Evolutionary conservation across 2,797 vertebrate genomes (phyloP).

Genomic region (Brachyalestes nurse): DNA sequence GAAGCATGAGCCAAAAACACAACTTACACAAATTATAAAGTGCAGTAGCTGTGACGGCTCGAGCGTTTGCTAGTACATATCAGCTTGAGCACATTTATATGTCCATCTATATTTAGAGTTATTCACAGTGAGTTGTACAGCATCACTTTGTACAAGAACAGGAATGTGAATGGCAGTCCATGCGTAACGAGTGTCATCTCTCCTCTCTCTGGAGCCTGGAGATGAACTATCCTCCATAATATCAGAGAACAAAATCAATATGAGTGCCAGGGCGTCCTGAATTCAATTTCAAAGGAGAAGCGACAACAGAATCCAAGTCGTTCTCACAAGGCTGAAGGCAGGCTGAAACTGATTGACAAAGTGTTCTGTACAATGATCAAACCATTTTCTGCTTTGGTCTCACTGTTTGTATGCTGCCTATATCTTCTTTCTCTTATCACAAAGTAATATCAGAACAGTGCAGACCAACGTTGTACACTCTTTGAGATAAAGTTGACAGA

Average conservation of each 20-base stretch:
- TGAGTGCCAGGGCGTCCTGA: constrained; percentile 49
- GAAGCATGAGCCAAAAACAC: neutral
- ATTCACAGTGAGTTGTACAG: constrained; percentile 29
- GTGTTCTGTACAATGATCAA: constrained; percentile 16
- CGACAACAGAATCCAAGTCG: constrained; percentile 46
- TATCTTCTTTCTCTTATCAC: neutral
- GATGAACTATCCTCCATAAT: constrained; percentile 69
- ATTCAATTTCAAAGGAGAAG: constrained; percentile 63
- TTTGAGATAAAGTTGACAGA: too few relatives aligned
- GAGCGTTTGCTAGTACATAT: constrained; percentile 15
- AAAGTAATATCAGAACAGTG: neutral
- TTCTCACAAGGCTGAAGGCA: constrained; percentile 37
- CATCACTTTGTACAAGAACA: constrained; percentile 51
- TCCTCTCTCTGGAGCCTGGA: constrained; percentile 52
- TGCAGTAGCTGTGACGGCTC: constrained; percentile 15
- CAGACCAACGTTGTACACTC: neutral
- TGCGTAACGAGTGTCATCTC: constrained; percentile 58
- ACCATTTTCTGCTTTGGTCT: neutral
- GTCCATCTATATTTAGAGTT: constrained; percentile 56
- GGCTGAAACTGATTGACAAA: constrained; percentile 42
- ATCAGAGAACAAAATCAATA: constrained; percentile 63
- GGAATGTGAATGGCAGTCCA: constrained; percentile 51
- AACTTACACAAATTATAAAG: constrained; percentile 24
- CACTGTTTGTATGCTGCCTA: neutral
- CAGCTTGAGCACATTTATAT: constrained; percentile 40